Evolutionary conservation across 2,113 vertebrate species (phyloP), one percentile per base, ranked within the genome.

Genomic region (Columba livia): DNA sequence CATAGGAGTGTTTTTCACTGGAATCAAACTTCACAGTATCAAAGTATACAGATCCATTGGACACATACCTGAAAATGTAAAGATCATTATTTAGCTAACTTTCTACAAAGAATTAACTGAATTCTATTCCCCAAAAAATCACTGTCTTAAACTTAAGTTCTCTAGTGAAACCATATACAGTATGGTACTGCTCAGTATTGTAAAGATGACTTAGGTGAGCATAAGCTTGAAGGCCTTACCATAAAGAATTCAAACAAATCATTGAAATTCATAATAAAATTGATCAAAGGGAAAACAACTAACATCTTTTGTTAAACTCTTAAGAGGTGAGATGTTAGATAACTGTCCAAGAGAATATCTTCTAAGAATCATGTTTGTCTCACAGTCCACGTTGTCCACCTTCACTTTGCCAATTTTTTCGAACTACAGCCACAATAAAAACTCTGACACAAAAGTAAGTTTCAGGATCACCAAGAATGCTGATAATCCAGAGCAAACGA

Each of bases 31-130:
- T 99, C 5, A 95, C 86, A 1, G 99, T 99, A 94, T 99, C 97
- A 11, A 99, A 99, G 98, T 99, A 99, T 23, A 99, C 99, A 0
- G 99, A 99, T 9, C 99, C 99, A 42, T 99, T 99, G 2, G 99
- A 99, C 44, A 98, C 98, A 15, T 99, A 99, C 44, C 99, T 99
- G 96, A n/a, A 90, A 88, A 90, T 47, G 42, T 57, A 81, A 81
- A 74, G 51, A 54, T 12, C 15, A 70, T 38, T 83, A 70, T 62
- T 78, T 47, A 66, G 54, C 24, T 56, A 73, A 77, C 15, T 56
- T 78, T 81, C 31, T 72, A 78, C 31, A 24, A 84, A 18, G 31
- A 51, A 11, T 36, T 61, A 34, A 84, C 7, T 25, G 47, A 87
- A 40, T 51, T 84, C 80, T 78, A 61, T 53, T 11, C 61, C 9